Base-by-base conservation (phyloP, 2,113 vertebrate species). In the Paradisaea rubra region DNA sequence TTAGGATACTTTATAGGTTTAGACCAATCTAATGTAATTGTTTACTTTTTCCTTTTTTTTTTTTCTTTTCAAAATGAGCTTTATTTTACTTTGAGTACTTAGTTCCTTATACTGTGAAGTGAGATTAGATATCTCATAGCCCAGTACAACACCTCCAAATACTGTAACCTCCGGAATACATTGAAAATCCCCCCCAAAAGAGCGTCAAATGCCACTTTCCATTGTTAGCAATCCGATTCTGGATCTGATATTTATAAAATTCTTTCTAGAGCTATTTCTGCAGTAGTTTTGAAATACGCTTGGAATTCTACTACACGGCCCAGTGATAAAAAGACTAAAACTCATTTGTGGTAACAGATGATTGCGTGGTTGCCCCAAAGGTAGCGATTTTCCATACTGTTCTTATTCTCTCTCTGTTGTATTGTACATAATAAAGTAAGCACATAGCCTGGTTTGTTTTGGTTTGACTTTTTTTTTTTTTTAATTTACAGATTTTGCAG, bases 401-500 rank as follows among this genome's bases (percentile, higher is more conserved):
- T 85, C 22, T 54, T 31, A 4, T 74, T 87, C 56, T 79, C 37
- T 15, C 42, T 21, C 57, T 35, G 30, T 10, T 56, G 10, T 70
- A 42, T 39, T 84, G 12, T 53, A 21, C 44, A 30, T 65, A 65
- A 81, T 81, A 80, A 85, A 69, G 33, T 71, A 73, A 91, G 83
- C 10, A 49, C 3, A 64, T 66, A 76, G 39, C 28, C 30, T 66
- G 35, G 2, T 65, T 84, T 88, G 19, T n/a, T 76, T 72, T 31
- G 30, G 12, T 53, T 53, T 41, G 24, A 2, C 6, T 21, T 57
- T 22, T 28, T 64, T 37, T 49, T 54, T 70, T 73, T 86, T 82
- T 61, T 71, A 64, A 69, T 89, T 96, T 96, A 86, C 88, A 87
- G 83, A 86, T 97, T 94, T 97, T 97, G 82, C 95, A 78, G 76